A percentile compares a stretch with the other conserved stretches of the same genome.
These are phyloP conservation scores for Meloe dianella DNA, from an alignment of 2,888 invertebrate genomes.

Conservation along the genomic window DNA sequence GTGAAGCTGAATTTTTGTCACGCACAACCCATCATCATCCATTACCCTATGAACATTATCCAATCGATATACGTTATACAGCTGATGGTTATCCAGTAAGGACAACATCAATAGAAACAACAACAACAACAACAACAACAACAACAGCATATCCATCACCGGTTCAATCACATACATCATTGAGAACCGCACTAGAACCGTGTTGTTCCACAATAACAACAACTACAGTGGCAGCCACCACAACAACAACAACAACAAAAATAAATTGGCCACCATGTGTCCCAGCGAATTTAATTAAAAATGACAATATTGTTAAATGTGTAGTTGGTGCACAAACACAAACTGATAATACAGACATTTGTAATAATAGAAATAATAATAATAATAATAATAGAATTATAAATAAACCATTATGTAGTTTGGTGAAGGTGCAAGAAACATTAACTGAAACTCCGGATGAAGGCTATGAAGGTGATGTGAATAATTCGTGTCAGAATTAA, in stretches of 20 bases:
- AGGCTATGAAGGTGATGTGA: slow-evolving; percentile 79
- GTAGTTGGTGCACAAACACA: slow-evolving; percentile 69
- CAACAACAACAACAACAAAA: slow-evolving; percentile 40
- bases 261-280: slow-evolving; percentile 64
- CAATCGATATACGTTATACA: slow-evolving; percentile 73
- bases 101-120: slow-evolving; percentile 52
- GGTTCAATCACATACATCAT: slow-evolving; percentile 36
- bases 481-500: slow-evolving; percentile 27
- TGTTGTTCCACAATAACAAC: slow-evolving; percentile 48
- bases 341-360: slow-evolving; percentile 49
- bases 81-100: slow-evolving; percentile 76
- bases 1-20: slow-evolving; percentile 71
- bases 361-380: slow-evolving; percentile 31
- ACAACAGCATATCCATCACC: slow-evolving; percentile 58
- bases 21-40: slow-evolving; percentile 53
- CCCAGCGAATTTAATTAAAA: slow-evolving; percentile 51
- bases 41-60: slow-evolving; percentile 63
- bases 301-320: slow-evolving; percentile 63
- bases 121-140: slow-evolving; percentile 58
- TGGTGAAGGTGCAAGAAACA: slow-evolving; percentile 48
- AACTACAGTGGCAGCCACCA: neutral
- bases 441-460: slow-evolving; percentile 84
- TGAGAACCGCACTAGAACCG: slow-evolving; percentile 34
- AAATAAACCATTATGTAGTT: slow-evolving; percentile 31
- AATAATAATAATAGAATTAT: slow-evolving; percentile 37